Conservation (phyloP, 2,797 vertebrate genomes). For the Paratrypauchen microcephalus region DNA sequence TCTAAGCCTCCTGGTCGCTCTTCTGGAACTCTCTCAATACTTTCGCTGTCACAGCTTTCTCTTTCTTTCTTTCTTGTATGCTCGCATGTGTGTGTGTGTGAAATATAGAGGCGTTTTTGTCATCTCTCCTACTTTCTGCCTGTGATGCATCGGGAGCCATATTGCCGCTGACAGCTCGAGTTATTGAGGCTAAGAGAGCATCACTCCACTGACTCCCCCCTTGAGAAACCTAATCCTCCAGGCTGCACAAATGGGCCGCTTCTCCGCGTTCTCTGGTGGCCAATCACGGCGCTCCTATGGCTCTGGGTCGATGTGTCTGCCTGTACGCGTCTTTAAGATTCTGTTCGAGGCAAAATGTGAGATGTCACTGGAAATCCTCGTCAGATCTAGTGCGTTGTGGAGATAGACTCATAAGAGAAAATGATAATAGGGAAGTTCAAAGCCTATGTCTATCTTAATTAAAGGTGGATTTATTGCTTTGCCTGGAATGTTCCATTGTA, state of each 20-base stretch:
- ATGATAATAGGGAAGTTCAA: neutral
- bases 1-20: neutral
- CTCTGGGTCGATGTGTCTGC: constrained; percentile 3
- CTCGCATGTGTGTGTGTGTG: neutral
- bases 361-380: neutral
- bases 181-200: constrained; percentile 62
- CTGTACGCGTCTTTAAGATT: neutral
- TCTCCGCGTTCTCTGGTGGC: constrained; percentile 5
- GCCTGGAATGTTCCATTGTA: too few species aligned
- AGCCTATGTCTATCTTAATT: neutral
- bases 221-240: constrained; percentile 42
- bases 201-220: constrained; percentile 49
- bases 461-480: neutral
- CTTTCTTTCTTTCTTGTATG: neutral
- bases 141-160: constrained; percentile 54
- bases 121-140: constrained; percentile 36
- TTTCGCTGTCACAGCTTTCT: constrained; percentile 8
- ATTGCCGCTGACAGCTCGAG: constrained; percentile 61
- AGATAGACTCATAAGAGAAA: neutral
- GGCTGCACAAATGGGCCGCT: constrained; percentile 21
- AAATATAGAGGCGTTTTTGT: constrained; percentile 5
- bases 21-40: constrained; percentile 9
- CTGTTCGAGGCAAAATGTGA: neutral
- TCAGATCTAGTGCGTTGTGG: neutral
- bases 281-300: constrained; percentile 5